Base-by-base conservation (phyloP, 2,113 vertebrate genomes). In the Sterrhoptilus dennistouni region DNA sequence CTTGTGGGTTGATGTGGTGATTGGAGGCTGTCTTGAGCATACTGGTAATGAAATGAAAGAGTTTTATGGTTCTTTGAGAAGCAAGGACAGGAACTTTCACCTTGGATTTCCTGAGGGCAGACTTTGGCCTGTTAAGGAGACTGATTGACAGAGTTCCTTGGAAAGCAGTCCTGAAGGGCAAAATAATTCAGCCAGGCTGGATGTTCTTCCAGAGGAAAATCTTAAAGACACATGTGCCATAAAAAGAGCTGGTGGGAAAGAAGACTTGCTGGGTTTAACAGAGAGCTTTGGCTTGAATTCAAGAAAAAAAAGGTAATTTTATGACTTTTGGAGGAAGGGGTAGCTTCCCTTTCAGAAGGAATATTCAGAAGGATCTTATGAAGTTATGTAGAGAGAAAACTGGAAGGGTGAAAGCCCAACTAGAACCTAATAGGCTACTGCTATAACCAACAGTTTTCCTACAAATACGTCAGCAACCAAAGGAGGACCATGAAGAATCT, bases 161-260 rank as follows among this genome's bases (percentile, higher is more conserved):
- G 45, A 52, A 57, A 29, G 9, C 5, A 45, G 11, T 40, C 36
- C 16, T 68, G 19, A 83, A 78, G 8, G 16, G 18, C 11, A 81
- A 53, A 60, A 11, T 8, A 54, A 40, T n/a, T 19, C 22, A 59
- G 29, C 22, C 36, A 69, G 19, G 25, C 1, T 74, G 13, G 29
- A 42, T 15, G 4, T 52, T 45, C 7, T 25, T 54, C 17, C 49
- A 23, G 42, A 52, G 35, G 7, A 6, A 64, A 75, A 60, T 54
- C 14, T 42, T 75, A 83, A 64, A 44, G 44, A 20, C 4, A 27
- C 1, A 2, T 2, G 1, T 35, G 8, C 24, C 0, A 0, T 35
- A 50, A 81, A 28, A 83, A 0, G 6, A 61, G 5, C 8, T 6
- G 2, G 5, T 6, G 2, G 35, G 22, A 14, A 71, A 78, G 24